Conservation (phyloP, 2,797 vertebrate species). For the Myiothlypis coronata region DNA sequence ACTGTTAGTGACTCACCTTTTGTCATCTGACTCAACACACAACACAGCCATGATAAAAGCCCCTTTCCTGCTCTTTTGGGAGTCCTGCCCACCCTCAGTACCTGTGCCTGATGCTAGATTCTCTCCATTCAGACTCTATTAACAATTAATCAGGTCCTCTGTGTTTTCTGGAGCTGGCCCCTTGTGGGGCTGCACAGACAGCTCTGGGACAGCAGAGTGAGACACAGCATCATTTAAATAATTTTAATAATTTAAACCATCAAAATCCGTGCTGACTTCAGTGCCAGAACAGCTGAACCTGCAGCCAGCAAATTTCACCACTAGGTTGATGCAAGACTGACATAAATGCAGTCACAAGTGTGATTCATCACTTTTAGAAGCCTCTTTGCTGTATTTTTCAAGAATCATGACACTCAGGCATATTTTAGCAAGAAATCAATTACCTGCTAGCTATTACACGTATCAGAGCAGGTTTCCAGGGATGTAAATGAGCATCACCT, state of each 20-base stretch:
- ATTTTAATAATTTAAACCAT: background rate
- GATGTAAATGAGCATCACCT: background rate
- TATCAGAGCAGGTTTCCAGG: background rate
- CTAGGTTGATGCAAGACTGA: background rate
- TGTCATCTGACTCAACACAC: background rate
- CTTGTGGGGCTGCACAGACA: fast-evolving
- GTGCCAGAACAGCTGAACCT: fast-evolving
- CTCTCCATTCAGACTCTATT: background rate
- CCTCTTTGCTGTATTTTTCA: background rate
- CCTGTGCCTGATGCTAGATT: background rate
- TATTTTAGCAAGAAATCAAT: constrained; percentile 12
- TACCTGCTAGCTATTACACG: background rate
- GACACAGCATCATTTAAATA: background rate
- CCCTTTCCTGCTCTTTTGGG: background rate
- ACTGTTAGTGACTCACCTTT: background rate
- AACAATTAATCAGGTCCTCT: background rate
- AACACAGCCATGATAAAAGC: background rate
- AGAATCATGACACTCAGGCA: background rate
- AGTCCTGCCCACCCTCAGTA: background rate
- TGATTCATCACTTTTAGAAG: constrained; percentile 12
- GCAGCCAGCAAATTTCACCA: background rate
- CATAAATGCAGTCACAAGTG: background rate
- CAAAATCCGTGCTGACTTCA: background rate
- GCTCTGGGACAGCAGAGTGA: background rate
- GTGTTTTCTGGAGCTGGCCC: background rate